These are phyloP conservation scores for Nysson spinosus DNA, from an alignment of 2,888 invertebrate genomes.

Conservation along the genomic window DNA sequence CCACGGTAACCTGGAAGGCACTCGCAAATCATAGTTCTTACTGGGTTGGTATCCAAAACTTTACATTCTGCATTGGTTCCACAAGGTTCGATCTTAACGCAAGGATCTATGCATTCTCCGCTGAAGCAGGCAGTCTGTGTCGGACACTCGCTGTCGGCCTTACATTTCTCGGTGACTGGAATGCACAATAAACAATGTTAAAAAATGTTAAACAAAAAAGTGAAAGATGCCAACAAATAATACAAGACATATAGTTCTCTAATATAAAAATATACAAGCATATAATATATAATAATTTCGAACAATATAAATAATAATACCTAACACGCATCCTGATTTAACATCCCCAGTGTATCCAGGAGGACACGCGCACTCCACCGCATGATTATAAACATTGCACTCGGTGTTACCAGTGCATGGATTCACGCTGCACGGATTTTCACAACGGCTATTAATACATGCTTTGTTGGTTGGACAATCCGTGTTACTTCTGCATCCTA, in stretches of 20 bases:
- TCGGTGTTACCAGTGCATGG: constrained; percentile 86
- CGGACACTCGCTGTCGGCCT: constrained; percentile 89
- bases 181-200: neutral
- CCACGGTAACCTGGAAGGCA: constrained; percentile 92
- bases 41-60: constrained; percentile 88
- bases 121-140: constrained; percentile 90
- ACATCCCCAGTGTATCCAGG: constrained; percentile 84
- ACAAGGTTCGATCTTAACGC: constrained; percentile 87
- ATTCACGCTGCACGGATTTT: constrained; percentile 85
- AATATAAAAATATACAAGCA: neutral
- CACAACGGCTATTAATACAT: constrained; percentile 89
- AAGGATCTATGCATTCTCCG: constrained; percentile 90
- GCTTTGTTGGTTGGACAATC: constrained; percentile 90
- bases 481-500: constrained; percentile 88
- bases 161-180: constrained; percentile 79
- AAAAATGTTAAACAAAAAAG: neutral
- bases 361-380: constrained; percentile 89
- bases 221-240: neutral
- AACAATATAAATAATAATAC: constrained; percentile 56
- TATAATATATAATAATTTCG: neutral
- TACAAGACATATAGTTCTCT: neutral
- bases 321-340: constrained; percentile 81
- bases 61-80: constrained; percentile 88
- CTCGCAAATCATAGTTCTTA: constrained; percentile 93
- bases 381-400: constrained; percentile 87